A percentile compares a stretch with the other conserved stretches of the same genome.
phyloP scores from a whole-genome alignment of 2,113 vertebrate species.

The Pterocles burchelli region DNA sequence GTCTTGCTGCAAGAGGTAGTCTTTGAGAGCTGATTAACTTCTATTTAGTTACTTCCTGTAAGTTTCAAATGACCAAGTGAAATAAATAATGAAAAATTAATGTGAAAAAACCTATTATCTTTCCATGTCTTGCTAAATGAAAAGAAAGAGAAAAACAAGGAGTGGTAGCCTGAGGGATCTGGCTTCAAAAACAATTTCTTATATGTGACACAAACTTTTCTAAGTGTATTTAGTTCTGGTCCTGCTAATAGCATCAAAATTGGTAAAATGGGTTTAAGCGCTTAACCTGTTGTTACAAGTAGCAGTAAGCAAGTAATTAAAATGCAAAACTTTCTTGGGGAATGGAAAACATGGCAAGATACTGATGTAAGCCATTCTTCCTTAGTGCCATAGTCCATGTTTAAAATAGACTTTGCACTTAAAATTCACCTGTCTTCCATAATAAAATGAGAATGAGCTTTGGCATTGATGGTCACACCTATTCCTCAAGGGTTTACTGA shows the following conservation, averaged over 20 bases:
- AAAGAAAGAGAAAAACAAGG: not conserved
- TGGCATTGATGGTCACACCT: not conserved
- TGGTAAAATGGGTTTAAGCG: not conserved
- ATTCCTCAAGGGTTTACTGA: not conserved
- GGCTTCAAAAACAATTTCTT: not conserved
- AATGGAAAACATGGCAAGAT: not conserved
- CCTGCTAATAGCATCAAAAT: not conserved
- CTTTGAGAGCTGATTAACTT: not conserved
- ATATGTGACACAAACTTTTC: not conserved
- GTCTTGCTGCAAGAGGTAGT: not conserved
- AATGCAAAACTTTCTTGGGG: not conserved
- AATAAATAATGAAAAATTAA: not conserved
- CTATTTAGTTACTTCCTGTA: not conserved
- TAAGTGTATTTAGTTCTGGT: not conserved
- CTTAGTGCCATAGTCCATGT: not conserved
- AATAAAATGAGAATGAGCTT: not conserved
- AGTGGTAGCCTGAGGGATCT: not conserved
- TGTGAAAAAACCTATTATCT: not conserved
- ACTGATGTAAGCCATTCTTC: not conserved
- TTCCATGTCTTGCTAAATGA: conserved; percentile 3
- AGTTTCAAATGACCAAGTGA: not conserved
- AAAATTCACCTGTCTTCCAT: not conserved
- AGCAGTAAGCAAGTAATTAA: not conserved
- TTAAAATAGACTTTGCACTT: conserved; percentile 3
- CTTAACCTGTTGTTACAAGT: not conserved